Conservation (phyloP, 2,113 vertebrate species). For the Corythornis vintsioides region DNA sequence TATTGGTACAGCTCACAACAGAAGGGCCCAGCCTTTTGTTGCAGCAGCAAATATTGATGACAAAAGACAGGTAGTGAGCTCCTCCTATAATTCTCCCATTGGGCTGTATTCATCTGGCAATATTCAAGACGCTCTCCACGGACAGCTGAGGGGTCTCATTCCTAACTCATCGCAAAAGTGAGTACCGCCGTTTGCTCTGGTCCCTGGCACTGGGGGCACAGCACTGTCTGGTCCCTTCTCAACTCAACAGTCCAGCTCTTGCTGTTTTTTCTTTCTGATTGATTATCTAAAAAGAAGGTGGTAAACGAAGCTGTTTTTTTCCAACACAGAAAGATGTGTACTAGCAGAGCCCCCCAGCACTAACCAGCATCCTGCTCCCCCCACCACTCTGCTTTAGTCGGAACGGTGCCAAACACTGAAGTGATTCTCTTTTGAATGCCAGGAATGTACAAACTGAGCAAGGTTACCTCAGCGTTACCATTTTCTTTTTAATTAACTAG, state of each 20-base stretch:
- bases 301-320: neutral
- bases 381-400: neutral
- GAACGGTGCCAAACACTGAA: neutral
- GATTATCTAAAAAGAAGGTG: neutral
- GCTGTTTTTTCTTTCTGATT: conserved; percentile 44
- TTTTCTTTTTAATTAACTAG: neutral
- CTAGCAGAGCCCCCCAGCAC: neutral
- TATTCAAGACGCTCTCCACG: conserved; percentile 94
- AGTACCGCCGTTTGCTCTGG: conserved; percentile 64
- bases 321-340: neutral
- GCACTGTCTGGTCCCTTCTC: neutral
- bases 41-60: conserved; percentile 95
- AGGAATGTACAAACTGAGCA: neutral
- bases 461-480: neutral
- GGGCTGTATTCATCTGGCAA: conserved; percentile 97
- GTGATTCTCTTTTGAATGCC: neutral
- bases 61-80: conserved; percentile 95
- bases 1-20: conserved; percentile 91
- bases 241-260: conserved; percentile 77
- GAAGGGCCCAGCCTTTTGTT: conserved; percentile 92
- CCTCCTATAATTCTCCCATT: conserved; percentile 97
- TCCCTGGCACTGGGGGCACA: neutral
- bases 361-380: neutral
- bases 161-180: conserved; percentile 84
- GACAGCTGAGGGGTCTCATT: conserved; percentile 91